phyloP scores from a whole-genome alignment of 2,888 invertebrate genomes.

The Trissolcus japonicus region DNA sequence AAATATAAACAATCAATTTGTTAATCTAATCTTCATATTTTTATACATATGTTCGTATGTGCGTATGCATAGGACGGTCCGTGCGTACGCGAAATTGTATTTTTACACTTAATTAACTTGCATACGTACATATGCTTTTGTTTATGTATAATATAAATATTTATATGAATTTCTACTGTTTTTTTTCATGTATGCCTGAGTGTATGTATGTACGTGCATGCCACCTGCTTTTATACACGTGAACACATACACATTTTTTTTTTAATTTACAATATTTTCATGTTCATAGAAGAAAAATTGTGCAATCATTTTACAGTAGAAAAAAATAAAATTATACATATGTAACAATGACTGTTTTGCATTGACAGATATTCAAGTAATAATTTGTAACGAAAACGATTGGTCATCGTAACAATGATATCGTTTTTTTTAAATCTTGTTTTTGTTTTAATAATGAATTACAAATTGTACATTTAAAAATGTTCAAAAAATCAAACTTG shows the following conservation, averaged over 20 bases:
- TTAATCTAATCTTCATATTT: constrained; percentile 75
- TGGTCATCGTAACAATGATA: constrained; percentile 25
- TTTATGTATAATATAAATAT: constrained; percentile 29
- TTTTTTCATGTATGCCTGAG: constrained; percentile 17
- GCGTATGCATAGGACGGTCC: constrained; percentile 71
- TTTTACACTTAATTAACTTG: constrained; percentile 62
- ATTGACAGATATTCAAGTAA: constrained; percentile 61
- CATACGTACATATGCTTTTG: constrained; percentile 65
- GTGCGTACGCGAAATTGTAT: constrained; percentile 61
- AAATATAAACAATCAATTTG: constrained; percentile 76
- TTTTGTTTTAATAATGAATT: constrained; percentile 46
- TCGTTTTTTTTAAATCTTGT: constrained; percentile 39
- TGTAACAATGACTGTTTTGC: constrained; percentile 60
- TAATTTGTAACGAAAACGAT: constrained; percentile 35
- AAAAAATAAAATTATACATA: constrained; percentile 59
- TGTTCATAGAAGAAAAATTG: constrained; percentile 63
- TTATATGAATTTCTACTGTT: constrained; percentile 1
- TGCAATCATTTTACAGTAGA: constrained; percentile 61
- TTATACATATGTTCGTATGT: constrained; percentile 73
- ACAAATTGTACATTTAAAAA: constrained; percentile 52
- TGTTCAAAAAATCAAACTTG: constrained; percentile 55
- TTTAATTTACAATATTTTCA: constrained; percentile 56
- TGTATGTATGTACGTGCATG: constrained; percentile 44
- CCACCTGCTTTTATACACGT: constrained; percentile 36
- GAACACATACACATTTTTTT: constrained; percentile 54